These are phyloP conservation scores for Alloplasta piceator DNA, from an alignment of 2,888 invertebrate species.

Conservation along the genomic window DNA sequence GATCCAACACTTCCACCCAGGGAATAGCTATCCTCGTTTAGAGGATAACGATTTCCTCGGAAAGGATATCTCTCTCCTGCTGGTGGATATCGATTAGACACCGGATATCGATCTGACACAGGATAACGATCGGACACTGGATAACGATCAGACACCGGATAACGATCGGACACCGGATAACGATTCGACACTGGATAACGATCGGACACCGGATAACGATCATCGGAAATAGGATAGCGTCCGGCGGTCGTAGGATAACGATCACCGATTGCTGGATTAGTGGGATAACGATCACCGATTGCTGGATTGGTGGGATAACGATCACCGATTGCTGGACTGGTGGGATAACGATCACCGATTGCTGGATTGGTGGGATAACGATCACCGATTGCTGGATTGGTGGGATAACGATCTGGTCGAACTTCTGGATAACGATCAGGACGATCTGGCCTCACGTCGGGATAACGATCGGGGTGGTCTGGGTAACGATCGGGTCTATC, in stretches of 20 bases:
- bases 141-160: slow-evolving; percentile 78
- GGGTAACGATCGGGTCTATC: slow-evolving; percentile 82
- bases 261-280: slow-evolving; percentile 71
- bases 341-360: slow-evolving; percentile 76
- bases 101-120: slow-evolving; percentile 85
- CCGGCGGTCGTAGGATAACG: slow-evolving; percentile 75
- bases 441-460: slow-evolving; percentile 67
- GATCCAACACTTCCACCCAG: slow-evolving; percentile 79
- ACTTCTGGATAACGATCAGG: slow-evolving; percentile 82
- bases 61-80: slow-evolving; percentile 82
- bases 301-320: slow-evolving; percentile 80
- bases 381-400: slow-evolving; percentile 71
- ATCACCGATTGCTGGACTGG: no score
- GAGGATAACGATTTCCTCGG: slow-evolving; percentile 84
- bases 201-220: slow-evolving; percentile 83
- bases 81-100: slow-evolving; percentile 75
- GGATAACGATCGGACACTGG: slow-evolving; percentile 84
- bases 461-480: slow-evolving; percentile 78
- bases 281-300: slow-evolving; percentile 84
- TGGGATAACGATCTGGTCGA: slow-evolving; percentile 71
- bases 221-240: slow-evolving; percentile 79
- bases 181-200: slow-evolving; percentile 77
- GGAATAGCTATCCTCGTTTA: slow-evolving; percentile 84
- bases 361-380: slow-evolving; percentile 69
- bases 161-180: slow-evolving; percentile 76